These are phyloP conservation scores for Mionectes olivaceus DNA, from an alignment of 2,797 vertebrate species.

Conservation along the genomic window DNA sequence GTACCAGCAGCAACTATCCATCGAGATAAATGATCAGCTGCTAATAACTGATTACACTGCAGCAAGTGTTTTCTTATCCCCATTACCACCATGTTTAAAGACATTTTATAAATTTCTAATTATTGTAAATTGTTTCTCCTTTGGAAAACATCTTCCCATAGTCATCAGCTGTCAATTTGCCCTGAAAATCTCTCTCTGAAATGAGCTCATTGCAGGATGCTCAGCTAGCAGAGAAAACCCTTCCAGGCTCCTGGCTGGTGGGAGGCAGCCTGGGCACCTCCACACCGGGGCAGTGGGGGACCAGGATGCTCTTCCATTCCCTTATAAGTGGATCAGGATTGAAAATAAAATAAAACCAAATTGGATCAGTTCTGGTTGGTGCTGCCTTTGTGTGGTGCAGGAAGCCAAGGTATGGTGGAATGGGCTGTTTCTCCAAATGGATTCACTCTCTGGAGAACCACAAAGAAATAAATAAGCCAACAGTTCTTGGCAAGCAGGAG, in stretches of 20 bases:
- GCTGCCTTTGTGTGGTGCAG: neutral
- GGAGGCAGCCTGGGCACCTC: neutral
- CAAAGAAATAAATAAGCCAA: neutral
- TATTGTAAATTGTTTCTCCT: slow-evolving; percentile 79
- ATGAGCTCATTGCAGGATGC: slow-evolving; percentile 10
- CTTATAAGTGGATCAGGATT: neutral
- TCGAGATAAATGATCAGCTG: slow-evolving; percentile 82
- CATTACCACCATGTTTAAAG: slow-evolving; percentile 78
- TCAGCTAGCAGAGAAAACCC: neutral
- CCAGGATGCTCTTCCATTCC: neutral
- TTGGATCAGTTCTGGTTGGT: neutral
- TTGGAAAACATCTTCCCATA: slow-evolving; percentile 74
- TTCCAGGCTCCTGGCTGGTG: neutral
- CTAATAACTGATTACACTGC: slow-evolving; percentile 82
- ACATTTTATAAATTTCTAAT: slow-evolving; percentile 82
- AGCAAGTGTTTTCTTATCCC: slow-evolving; percentile 78
- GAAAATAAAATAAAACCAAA: neutral
- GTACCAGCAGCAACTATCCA: slow-evolving; percentile 72
- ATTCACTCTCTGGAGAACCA: neutral
- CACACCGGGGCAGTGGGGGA: fast-evolving
- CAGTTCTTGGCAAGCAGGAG: neutral
- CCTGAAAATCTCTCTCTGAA: slow-evolving; percentile 26
- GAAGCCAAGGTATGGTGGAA: neutral
- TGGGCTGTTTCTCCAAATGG: fast-evolving
- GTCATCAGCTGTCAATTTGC: slow-evolving; percentile 60